Percentiles rank a stretch among this genome's conserved stretches.
phyloP scores from a whole-genome alignment of 2,113 vertebrate genomes.

The Chaetorhynchus papuensis region DNA sequence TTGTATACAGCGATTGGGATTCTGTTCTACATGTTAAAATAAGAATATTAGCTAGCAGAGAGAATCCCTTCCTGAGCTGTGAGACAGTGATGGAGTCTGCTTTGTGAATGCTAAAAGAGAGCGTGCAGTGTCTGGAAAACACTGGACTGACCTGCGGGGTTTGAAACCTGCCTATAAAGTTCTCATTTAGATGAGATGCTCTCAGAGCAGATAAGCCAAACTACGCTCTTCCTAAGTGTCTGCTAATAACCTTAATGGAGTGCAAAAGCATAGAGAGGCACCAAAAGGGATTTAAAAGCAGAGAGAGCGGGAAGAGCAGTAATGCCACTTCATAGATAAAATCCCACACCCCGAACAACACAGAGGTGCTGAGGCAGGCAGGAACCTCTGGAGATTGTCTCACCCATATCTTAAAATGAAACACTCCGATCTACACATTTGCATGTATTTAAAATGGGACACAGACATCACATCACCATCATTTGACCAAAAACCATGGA shows the following conservation, averaged over 20 bases:
- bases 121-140: not conserved
- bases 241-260: slow-evolving; percentile 50
- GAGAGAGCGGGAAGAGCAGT: not conserved
- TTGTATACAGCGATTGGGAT: not conserved
- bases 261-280: not conserved
- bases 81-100: not conserved
- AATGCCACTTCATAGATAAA: not conserved
- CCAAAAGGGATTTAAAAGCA: not conserved
- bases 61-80: not conserved
- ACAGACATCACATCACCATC: not conserved
- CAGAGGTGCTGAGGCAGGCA: not conserved
- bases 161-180: slow-evolving; percentile 21
- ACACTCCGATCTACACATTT: not conserved
- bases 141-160: not conserved
- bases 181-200: slow-evolving; percentile 9
- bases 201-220: not conserved
- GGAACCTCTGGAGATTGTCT: not conserved
- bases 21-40: not conserved
- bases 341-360: not conserved
- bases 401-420: not conserved
- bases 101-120: slow-evolving; percentile 24
- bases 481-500: not conserved
- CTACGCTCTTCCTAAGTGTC: not conserved
- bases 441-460: not conserved
- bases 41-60: not conserved